phyloP scores from a whole-genome alignment of 2,888 invertebrate genomes.

The Caenorhabditis drosophilae region DNA sequence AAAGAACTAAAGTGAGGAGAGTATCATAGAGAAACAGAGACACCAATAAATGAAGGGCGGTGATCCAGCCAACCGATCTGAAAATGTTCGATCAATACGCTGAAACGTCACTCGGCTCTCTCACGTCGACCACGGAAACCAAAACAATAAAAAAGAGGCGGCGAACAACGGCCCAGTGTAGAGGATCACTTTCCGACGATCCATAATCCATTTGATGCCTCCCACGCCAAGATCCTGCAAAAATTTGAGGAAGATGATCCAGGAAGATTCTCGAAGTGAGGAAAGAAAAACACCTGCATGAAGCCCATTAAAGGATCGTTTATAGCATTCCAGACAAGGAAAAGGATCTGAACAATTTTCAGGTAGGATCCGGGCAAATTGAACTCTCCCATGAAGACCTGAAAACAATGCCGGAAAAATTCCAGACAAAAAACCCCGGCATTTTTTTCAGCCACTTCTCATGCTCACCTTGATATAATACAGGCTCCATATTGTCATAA shows the following conservation, averaged over 20 bases:
- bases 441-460: not conserved
- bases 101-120: slow-evolving; percentile 23
- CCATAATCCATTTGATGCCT: slow-evolving; percentile 59
- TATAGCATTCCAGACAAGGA: slow-evolving; percentile 55
- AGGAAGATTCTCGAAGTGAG: too few species aligned
- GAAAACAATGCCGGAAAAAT: too few species aligned
- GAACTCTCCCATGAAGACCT: slow-evolving; percentile 52
- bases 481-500: slow-evolving; percentile 21
- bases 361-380: slow-evolving; percentile 43
- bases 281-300: slow-evolving; percentile 39
- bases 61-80: slow-evolving; percentile 54
- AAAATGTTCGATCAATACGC: too few species aligned
- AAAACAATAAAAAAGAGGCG: slow-evolving; percentile 69
- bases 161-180: slow-evolving; percentile 70
- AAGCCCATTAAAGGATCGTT: slow-evolving; percentile 58
- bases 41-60: slow-evolving; percentile 70
- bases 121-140: slow-evolving; percentile 70
- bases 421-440: too few species aligned
- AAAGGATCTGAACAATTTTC: slow-evolving; percentile 46
- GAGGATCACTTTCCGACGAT: slow-evolving; percentile 65
- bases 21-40: slow-evolving; percentile 71
- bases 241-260: not conserved
- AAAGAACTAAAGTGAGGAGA: slow-evolving; percentile 69
- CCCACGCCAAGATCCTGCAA: slow-evolving; percentile 53
- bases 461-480: slow-evolving; percentile 35